Conservation (phyloP, 2,888 invertebrate species). For the Cataglyphis albicans region DNA sequence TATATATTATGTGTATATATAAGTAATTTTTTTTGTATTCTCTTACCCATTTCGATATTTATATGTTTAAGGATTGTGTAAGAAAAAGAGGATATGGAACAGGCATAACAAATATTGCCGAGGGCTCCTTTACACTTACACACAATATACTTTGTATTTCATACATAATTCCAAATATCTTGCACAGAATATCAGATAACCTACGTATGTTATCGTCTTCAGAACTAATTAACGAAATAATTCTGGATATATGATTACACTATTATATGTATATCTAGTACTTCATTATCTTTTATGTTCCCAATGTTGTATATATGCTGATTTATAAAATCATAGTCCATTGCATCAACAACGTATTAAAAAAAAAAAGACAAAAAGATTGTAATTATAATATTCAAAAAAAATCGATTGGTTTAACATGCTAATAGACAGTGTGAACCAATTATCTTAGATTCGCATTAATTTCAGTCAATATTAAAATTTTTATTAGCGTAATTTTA, state of each 20-base stretch:
- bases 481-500: not conserved
- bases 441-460: not conserved
- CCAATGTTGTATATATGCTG: conserved; percentile 46
- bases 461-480: conserved; percentile 1
- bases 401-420: not conserved
- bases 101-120: conserved; percentile 59
- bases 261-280: conserved; percentile 29
- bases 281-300: conserved; percentile 52
- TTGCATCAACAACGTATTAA: conserved; percentile 23
- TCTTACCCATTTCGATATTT: conserved; percentile 16
- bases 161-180: conserved; percentile 72
- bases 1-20: not conserved
- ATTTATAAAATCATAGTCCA: conserved; percentile 23
- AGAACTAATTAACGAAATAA: conserved; percentile 54
- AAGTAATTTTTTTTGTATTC: not conserved
- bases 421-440: not conserved
- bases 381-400: not conserved
- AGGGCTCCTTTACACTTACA: conserved; percentile 74
- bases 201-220: conserved; percentile 52
- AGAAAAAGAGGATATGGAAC: conserved; percentile 30
- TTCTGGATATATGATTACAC: conserved; percentile 20
- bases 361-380: not conserved
- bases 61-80: not conserved
- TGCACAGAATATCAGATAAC: conserved; percentile 61
- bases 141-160: conserved; percentile 80